Evolutionary conservation across 2,113 vertebrate genomes (phyloP), one percentile per base, ranked within the genome.

Genomic region (Vimba vimba): DNA sequence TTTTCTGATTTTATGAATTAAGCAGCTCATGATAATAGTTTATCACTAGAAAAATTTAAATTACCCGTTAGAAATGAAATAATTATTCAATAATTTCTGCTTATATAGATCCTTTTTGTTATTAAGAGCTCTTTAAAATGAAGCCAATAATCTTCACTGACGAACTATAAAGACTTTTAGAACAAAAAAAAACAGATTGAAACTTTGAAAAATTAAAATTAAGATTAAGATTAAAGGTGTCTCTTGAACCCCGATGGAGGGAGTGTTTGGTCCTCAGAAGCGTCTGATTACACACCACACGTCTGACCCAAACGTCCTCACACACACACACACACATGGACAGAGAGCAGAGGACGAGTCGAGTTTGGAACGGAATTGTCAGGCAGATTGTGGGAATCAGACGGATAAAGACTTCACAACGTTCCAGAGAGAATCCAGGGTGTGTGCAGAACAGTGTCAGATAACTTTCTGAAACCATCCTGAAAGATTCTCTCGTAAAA

Each of bases 341-440:
- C 74, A 57, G 74, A 36, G 15, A 30, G 75, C 75, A 36, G 30
- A 33, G 75, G 50, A 78, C 9, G 15, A 0, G 50, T 12, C 12
- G 6, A 4, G 13, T 43, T 45, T 39, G 17, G 69, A 36, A 43
- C 17, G 1, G 69, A 57, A 71, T 39, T 21, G 30, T 36, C 43
- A 11, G 11, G 43, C 23, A 75, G 43, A 77, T 77, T 78, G 75
- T 78, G 75, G 50, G 75, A 78, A 78, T 78, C 50, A 12, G 50
- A 78, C 25, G 0, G 15, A 55, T 17, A 9, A 25, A 39, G 25
- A 55, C 27, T 78, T 78, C 50, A 77, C 75, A 50, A 9, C n/a
- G 12, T 50, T 76, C 45, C 74, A 57, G 27, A 57, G 27, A 78
- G 52, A 78, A 23, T 57, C 27, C 0, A 57, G 75, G 75, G 75